Base-by-base conservation (phyloP, 2,888 invertebrate genomes). In the Cryptus viduatorius region DNA sequence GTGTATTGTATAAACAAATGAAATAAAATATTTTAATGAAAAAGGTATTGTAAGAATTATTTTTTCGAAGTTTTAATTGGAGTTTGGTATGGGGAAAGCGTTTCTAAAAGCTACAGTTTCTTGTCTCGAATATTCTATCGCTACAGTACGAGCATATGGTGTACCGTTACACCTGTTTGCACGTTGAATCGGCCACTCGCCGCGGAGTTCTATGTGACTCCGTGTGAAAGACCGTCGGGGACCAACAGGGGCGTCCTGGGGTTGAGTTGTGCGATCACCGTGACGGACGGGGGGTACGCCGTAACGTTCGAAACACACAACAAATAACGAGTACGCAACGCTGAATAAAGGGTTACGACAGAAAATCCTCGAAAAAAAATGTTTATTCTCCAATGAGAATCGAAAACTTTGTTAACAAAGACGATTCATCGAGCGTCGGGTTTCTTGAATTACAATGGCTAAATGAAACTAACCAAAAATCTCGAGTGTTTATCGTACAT, bases 131-230 rank as follows among this genome's bases (percentile, higher is more conserved):
- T 31, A 61, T n/a, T 31, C 14, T 61, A 29, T 31, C n/a, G 61
- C 59, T 80, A 84, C 64, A 81, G 80, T 78, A 14, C 68, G n/a
- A 53, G 78, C 68, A 73, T 78, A 81, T 78, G 84, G 80, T 80
- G 81, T 81, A 81, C 84, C 81, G 84, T 83, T 83, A 83, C 83
- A 83, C 83, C 79, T 83, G 83, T 80, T 71, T 71, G 71, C 42
- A 44, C 67, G 59, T 67, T 72, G 76, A 61, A n/a, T 56, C 78
- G 81, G 73, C 77, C 73, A 81, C 69, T 76, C 69, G 37, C 14
- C 19, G 78, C 31, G 29, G 61, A 68, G 68, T 71, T 78, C 64
- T 78, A 73, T 24, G 44, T 68, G 80, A 64, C 76, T 68, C 24
- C n/a, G 76, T 72, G 83, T 72, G 56, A 68, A 80, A 76, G 84